These are phyloP conservation scores for Perccottus glenii DNA, from an alignment of 2,113 vertebrate species.

Conservation along the genomic window DNA sequence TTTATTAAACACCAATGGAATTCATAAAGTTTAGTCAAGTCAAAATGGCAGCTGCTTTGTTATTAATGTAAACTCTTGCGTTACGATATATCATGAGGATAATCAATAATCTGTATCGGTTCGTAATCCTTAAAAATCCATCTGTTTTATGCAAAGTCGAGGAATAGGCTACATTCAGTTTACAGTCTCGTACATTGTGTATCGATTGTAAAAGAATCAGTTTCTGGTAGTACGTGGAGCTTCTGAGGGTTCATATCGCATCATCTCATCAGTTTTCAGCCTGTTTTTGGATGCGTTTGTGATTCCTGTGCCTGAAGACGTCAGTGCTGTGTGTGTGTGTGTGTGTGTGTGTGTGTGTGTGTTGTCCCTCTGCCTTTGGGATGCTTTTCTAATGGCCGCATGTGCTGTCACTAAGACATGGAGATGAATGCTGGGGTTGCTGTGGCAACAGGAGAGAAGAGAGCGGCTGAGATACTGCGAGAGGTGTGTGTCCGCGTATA, in stretches of 20 bases:
- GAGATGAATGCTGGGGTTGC: conserved; percentile 63
- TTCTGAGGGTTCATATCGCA: background rate
- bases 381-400: conserved; percentile 52
- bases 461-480: conserved; percentile 24
- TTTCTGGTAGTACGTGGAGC: background rate
- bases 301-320: background rate
- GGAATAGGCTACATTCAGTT: too few relatives aligned
- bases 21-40: background rate
- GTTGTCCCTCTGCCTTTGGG: background rate
- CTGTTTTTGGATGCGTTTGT: background rate
- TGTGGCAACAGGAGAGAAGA: conserved; percentile 70
- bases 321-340: conserved; percentile 13
- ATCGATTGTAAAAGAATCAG: background rate
- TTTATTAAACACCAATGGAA: background rate
- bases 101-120: too few relatives aligned
- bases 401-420: conserved; percentile 60
- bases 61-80: background rate
- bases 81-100: background rate
- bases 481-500: conserved; percentile 7
- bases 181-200: background rate
- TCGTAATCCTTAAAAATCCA: too few relatives aligned
- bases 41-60: background rate
- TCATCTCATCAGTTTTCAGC: background rate
- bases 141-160: too few relatives aligned
- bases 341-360: conserved; percentile 13